Base-by-base conservation (phyloP, 2,797 vertebrate genomes). In the Acanthurus lineatus region DNA sequence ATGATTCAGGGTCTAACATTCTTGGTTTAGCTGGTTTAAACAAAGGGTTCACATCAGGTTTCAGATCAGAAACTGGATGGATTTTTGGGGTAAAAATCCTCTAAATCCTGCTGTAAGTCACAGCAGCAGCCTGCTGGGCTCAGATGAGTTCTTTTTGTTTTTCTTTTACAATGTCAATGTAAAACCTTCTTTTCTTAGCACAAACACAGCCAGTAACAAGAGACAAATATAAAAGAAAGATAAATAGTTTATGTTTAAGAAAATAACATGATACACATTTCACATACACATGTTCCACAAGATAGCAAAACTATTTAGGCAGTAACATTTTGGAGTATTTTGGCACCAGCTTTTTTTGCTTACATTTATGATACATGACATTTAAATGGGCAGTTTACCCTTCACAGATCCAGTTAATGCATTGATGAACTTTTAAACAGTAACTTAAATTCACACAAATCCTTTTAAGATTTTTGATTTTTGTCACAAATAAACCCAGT, bases 241-340 rank as follows among this genome's bases (percentile, higher is more conserved):
- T 82, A 82, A 82, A 88, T 81, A 73, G 19, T 89, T 89, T 89
- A 89, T 90, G 53, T 83, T 58, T 75, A 60, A 76, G 59, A 80
- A 81, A 83, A 83, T 70, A 76, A 63, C 60, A 70, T 42, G 48
- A 82, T 71, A 71, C 69, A 87, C 70, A 79, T 81, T 84, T 86
- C 47, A 77, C 69, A 75, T 69, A 66, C 49, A 73, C 54, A 56
- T 25, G 28, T 9, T 25, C 51, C 16, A 17, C 64, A 20, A 77
- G 62, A 81, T 6, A 49, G 66, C 52, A 20, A 49, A 72, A 54
- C 4, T 14, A 25, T 0, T 67, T 44, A 20, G 35, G 66, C 38
- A 44, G 32, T 32, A 70, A 73, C 22, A 35, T 52, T 71, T 63
- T 2, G 32, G 49, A 58, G 9, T 17, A 38, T 32, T 32, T 65